These are phyloP conservation scores for Cantharis lateralis DNA, from an alignment of 2,888 invertebrate genomes.

Conservation along the genomic window DNA sequence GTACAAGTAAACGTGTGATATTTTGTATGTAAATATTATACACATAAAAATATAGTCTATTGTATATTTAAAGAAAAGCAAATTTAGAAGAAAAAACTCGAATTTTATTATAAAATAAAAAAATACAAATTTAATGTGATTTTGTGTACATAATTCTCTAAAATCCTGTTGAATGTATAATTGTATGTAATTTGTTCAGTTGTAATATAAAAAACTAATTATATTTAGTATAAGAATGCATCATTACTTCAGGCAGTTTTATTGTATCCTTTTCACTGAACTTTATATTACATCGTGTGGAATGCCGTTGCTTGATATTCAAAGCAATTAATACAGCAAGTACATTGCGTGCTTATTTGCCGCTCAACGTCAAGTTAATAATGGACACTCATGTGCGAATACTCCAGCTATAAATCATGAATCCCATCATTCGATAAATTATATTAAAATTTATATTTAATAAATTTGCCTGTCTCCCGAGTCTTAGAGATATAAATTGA, in stretches of 20 bases:
- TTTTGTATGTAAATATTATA: constrained; percentile 32
- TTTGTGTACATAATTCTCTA: constrained; percentile 45
- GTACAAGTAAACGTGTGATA: constrained; percentile 36
- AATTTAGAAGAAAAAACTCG: constrained; percentile 21
- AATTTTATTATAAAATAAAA: constrained; percentile 28
- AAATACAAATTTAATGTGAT: constrained; percentile 44
- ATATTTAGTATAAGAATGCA: constrained; percentile 46
- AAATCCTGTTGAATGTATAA: constrained; percentile 44
- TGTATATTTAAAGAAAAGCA: neutral
- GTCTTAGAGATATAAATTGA: too few relatives aligned
- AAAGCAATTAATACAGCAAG: too few relatives aligned
- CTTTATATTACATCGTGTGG: too few relatives aligned
- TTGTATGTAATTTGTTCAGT: constrained; percentile 53
- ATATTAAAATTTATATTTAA: too few relatives aligned
- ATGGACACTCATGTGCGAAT: too few relatives aligned
- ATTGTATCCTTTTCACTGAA: neutral
- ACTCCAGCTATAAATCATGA: too few relatives aligned
- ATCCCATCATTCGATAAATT: too few relatives aligned
- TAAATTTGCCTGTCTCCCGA: too few relatives aligned
- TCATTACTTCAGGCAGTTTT: neutral
- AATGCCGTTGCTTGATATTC: too few relatives aligned
- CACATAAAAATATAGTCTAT: neutral
- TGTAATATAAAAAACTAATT: constrained; percentile 53
- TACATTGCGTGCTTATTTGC: too few relatives aligned
- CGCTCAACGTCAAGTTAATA: too few relatives aligned